Conservation (phyloP, 2,113 vertebrate species). For the Bufo gargarizans region DNA sequence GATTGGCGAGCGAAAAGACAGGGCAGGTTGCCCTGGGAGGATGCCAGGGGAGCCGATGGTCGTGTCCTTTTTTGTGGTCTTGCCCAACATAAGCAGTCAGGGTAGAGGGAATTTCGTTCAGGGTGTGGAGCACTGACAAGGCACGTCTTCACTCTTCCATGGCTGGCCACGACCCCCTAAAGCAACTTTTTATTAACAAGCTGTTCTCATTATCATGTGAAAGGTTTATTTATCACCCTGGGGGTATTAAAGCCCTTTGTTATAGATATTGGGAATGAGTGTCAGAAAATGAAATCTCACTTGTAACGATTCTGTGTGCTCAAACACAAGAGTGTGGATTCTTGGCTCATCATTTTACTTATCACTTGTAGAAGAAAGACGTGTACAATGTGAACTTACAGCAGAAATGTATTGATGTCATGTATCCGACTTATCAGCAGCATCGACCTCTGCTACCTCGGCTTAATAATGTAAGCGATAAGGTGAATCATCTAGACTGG, state of each 20-base stretch:
- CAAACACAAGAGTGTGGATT: conserved; percentile 14
- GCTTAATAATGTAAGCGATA: neutral
- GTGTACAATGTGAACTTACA: neutral
- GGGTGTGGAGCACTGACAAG: too few relatives aligned
- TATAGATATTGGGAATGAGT: conserved; percentile 32
- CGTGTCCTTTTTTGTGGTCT: too few relatives aligned
- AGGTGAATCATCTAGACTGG: neutral
- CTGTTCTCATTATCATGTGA: conserved; percentile 39
- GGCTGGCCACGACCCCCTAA: too few relatives aligned
- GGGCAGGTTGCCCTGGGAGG: too few relatives aligned
- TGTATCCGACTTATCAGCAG: neutral
- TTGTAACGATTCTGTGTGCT: conserved; percentile 11
- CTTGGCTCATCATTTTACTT: neutral
- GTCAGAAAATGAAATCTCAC: conserved; percentile 17
- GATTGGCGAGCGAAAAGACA: too few relatives aligned
- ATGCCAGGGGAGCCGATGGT: too few relatives aligned
- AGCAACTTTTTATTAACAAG: conserved; percentile 53
- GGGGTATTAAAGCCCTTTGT: conserved; percentile 28
- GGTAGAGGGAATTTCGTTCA: too few relatives aligned
- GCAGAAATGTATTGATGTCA: neutral
- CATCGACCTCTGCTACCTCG: neutral
- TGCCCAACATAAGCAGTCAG: too few relatives aligned
- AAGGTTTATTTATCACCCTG: conserved; percentile 39
- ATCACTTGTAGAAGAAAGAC: neutral
- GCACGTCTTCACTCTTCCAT: too few relatives aligned